phyloP scores from a whole-genome alignment of 2,888 invertebrate genomes.

The Drosophila niveifrons region DNA sequence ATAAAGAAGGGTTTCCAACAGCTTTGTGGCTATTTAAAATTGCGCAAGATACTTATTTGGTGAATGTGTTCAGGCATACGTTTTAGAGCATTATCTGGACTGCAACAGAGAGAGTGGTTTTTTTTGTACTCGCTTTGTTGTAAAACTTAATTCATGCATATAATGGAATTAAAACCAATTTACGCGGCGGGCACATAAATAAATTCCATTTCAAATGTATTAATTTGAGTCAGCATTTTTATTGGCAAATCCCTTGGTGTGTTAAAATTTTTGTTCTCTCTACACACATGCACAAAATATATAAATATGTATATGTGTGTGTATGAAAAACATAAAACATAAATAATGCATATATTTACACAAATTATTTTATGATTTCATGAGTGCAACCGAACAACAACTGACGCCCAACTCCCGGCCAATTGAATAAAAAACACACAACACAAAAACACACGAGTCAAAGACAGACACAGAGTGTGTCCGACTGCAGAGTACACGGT shows the following conservation, averaged over 20 bases:
- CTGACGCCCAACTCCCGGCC: background rate
- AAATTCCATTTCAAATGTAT: conserved; percentile 60
- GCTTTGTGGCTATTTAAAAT: background rate
- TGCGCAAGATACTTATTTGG: background rate
- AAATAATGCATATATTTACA: conserved; percentile 74
- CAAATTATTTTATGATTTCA: conserved; percentile 74
- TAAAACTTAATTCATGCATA: conserved; percentile 3
- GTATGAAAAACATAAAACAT: conserved; percentile 7
- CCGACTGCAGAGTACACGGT: background rate
- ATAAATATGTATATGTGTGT: too few relatives aligned
- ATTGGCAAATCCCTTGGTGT: conserved; percentile 51
- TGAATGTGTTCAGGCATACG: background rate
- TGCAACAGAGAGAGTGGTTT: background rate
- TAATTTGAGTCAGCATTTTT: conserved; percentile 66
- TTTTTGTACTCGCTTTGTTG: background rate
- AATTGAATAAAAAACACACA: conserved; percentile 2
- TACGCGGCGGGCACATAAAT: conserved; percentile 28
- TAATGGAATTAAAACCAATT: conserved; percentile 2
- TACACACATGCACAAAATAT: background rate
- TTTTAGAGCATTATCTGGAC: conserved; percentile 1
- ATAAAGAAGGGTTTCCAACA: too few relatives aligned
- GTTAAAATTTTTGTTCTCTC: background rate
- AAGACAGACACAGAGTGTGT: background rate
- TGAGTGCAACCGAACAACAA: background rate
- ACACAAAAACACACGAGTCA: background rate